These are phyloP conservation scores for Marasmarcha lunaedactyla DNA, from an alignment of 2,888 invertebrate genomes.

Conservation along the genomic window DNA sequence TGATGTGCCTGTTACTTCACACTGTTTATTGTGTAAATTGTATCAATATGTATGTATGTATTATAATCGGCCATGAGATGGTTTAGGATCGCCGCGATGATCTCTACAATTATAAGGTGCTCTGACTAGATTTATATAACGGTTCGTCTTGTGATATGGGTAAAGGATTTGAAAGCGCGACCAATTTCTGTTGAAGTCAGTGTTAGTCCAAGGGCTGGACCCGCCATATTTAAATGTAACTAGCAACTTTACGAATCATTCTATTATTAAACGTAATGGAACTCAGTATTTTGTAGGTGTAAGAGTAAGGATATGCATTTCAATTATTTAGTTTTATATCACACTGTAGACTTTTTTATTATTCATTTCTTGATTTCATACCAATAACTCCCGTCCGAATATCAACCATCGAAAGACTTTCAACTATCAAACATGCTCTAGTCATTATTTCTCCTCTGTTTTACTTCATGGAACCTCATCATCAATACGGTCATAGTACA, in stretches of 20 bases:
- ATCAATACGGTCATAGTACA: no score
- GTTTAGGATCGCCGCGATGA: slow-evolving; percentile 41
- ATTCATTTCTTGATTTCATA: no score
- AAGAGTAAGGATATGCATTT: slow-evolving; percentile 49
- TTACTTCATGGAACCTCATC: no score
- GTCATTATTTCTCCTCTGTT: no score
- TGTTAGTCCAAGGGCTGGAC: slow-evolving; percentile 53
- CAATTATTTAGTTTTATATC: slow-evolving; percentile 20
- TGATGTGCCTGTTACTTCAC: slow-evolving; percentile 43
- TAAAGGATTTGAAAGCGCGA: slow-evolving; percentile 52
- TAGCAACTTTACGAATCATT: slow-evolving; percentile 11
- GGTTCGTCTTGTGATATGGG: slow-evolving; percentile 60
- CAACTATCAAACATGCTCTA: no score
- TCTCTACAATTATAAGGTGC: slow-evolving; percentile 72
- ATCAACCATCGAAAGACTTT: no score
- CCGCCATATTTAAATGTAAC: slow-evolving; percentile 16
- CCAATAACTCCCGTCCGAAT: no score
- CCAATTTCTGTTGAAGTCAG: slow-evolving; percentile 53
- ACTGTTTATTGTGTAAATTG: slow-evolving; percentile 37
- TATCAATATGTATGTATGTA: slow-evolving; percentile 59
- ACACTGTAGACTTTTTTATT: no score
- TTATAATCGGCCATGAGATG: slow-evolving; percentile 63
- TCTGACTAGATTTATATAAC: slow-evolving; percentile 62
- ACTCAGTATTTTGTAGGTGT: slow-evolving; percentile 2
- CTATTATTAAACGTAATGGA: slow-evolving; percentile 15